Base-by-base conservation (phyloP, 92 coral and sea anemone genomes). In the Porites divaricata region DNA sequence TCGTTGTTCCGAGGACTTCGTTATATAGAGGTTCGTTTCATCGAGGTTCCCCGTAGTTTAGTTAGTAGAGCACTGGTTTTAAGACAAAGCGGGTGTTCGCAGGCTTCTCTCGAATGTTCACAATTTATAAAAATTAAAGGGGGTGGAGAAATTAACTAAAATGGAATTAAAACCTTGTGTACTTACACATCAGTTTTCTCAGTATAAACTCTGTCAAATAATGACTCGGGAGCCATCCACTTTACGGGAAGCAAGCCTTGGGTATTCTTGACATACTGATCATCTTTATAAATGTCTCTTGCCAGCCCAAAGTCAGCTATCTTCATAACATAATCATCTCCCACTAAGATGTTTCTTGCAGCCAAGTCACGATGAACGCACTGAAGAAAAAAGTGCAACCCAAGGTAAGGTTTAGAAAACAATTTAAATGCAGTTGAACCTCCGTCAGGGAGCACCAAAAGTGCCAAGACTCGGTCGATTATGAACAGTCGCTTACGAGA, bases 181-280 rank as follows among this genome's bases (percentile, higher is more conserved):
- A 93, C 98, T 95, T 89, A 95, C 98, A 93, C 97, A 62, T 95
- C 98, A 35, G 95, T 95, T 78, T 93, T 94, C 74, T 90, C 92
- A 16, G 98, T 95, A 70, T 93, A 95, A 9, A 89, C 78, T 72
- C 98, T 91, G 68, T 95, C 96, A 79, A 91, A 91, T 66, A 95
- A 84, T 11, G 98, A 95, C 72, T 95, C 98, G 16, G 93, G 64
- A 13, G 98, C 96, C 98, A 95, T 95, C 98, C 98, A 95, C 74
- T 95, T 95, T 6, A 95, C 92, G 15, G 98, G 98, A 26, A 95
- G 84, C 67, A 93, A 61, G 14, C 96, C 96, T 24, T 81, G 90
- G 15, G 96, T 89, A 68, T 92, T 86, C 87, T 93, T 95, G 21
- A 95, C 96, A 72, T 95, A 95, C 23, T 89, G 89, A 61, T 95